Evolutionary conservation across 2,888 invertebrate species (phyloP).

Genomic region (Coronaproctus castanopsis): DNA sequence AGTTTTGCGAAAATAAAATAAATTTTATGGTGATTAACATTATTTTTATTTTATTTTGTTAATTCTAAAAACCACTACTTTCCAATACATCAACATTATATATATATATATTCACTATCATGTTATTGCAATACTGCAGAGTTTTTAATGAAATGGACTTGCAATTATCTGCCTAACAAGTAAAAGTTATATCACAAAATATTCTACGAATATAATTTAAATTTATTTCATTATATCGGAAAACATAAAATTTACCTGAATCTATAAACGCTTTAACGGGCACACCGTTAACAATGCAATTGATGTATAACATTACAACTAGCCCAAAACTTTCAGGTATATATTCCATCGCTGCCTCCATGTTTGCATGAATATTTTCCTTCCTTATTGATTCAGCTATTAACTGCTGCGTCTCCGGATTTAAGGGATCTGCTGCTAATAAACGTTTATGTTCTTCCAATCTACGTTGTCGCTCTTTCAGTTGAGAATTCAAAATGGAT

Average conservation of each 20-base stretch:
- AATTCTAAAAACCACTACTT: too few species aligned
- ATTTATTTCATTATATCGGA: too few species aligned
- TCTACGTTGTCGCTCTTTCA: conserved; percentile 56
- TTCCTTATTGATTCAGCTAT: conserved; percentile 91
- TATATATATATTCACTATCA: too few species aligned
- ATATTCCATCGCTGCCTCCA: conserved; percentile 97
- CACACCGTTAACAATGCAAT: conserved; percentile 89
- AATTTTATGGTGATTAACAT: too few species aligned
- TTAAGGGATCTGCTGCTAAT: conserved; percentile 86
- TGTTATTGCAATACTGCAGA: too few species aligned
- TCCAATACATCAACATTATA: too few species aligned
- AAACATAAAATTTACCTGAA: conserved; percentile 43
- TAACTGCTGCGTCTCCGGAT: conserved; percentile 79
- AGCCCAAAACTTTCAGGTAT: conserved; percentile 97
- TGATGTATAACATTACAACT: conserved; percentile 92
- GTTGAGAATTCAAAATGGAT: conserved; percentile 58
- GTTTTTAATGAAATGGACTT: too few species aligned
- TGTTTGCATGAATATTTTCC: conserved; percentile 91
- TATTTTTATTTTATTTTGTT: too few species aligned
- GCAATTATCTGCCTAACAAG: too few species aligned
- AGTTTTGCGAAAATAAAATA: too few species aligned
- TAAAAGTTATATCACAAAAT: too few species aligned
- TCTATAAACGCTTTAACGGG: conserved; percentile 97
- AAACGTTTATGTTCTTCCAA: conserved; percentile 67
- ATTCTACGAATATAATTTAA: too few species aligned